A percentile compares a stretch with the other conserved stretches of the same genome.
phyloP scores from a whole-genome alignment of 2,797 vertebrate species.

The Characodon lateralis region DNA sequence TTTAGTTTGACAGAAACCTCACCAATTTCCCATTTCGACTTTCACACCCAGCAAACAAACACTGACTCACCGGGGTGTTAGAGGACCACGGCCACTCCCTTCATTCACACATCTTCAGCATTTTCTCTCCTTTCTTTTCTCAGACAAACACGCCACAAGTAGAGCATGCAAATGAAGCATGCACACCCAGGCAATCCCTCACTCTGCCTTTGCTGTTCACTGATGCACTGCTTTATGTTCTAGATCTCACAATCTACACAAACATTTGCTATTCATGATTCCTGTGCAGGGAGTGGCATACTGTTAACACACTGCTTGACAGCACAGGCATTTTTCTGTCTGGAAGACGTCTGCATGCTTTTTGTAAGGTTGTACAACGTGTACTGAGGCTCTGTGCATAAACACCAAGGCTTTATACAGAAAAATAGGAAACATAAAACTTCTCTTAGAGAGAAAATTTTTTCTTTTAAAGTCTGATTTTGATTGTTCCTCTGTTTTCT shows the following conservation, averaged over 20 bases:
- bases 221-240: conserved; percentile 60
- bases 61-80: conserved; percentile 42
- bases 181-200: conserved; percentile 32
- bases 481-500: not conserved
- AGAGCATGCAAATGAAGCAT: conserved; percentile 48
- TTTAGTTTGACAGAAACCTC: conserved; percentile 23
- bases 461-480: not conserved
- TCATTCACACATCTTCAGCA: conserved; percentile 31
- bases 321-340: conserved; percentile 60
- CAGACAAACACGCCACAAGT: conserved; percentile 12
- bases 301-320: conserved; percentile 58
- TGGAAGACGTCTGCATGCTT: conserved; percentile 54
- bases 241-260: conserved; percentile 57
- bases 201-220: conserved; percentile 54
- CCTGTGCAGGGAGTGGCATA: conserved; percentile 39
- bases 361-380: conserved; percentile 32
- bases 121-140: conserved; percentile 36
- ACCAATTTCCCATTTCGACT: conserved; percentile 28
- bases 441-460: not conserved
- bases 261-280: conserved; percentile 71
- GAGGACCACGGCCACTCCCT: conserved; percentile 55
- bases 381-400: conserved; percentile 24
- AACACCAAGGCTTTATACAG: not conserved
- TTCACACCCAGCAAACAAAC: conserved; percentile 66
- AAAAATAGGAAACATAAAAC: not conserved